Evolutionary conservation across 2,888 invertebrate genomes (phyloP), one percentile per base, ranked within the genome.

Genomic region (Podabrus alpinus): DNA sequence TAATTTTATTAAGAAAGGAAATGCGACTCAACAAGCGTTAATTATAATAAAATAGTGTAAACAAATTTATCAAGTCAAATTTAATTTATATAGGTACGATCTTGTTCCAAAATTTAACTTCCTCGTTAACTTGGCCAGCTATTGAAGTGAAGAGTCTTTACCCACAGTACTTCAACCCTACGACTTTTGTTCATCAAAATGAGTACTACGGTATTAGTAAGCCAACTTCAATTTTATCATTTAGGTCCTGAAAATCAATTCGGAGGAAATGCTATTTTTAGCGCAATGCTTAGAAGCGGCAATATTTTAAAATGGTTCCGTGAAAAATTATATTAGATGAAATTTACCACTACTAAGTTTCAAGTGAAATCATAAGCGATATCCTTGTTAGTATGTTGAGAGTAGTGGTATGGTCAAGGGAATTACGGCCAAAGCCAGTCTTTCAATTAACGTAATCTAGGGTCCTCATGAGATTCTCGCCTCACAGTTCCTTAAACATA

Each of bases 391-490:
- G 62, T 64, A 64, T n/a, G 17, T 64, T 64, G 62, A 19, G n/a
- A 64, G 29, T 61, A 68, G 29, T 21, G 68, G 66, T 29, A 68
- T 74, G 74, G 69, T 74, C 74, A 70, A 67, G 67, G 61, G 70
- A 74, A 61, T 74, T 74, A 67, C 61, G 61, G 74, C 70, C 74
- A 70, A 74, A 61, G 60, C 29, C 59, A 60, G 74, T 67, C 74
- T 73, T 73, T 74, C 74, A 74, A 74, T 74, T 74, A 74, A 74
- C 66, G 69, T 74, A 74, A 74, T 74, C 74, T 74, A 66, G 45
- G 62, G 66, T 74, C 66, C 70, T 61, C 74, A 17, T 45, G 74
- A 61, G 74, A n/a, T 60, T 60, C 13, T 67, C 25, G 19, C 11
- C 61, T 45, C 21, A 64, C 7, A 64, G 17, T 64, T 64, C 17